These are phyloP conservation scores for Balaeniceps rex DNA, from an alignment of 2,113 vertebrate genomes.

Conservation along the genomic window DNA sequence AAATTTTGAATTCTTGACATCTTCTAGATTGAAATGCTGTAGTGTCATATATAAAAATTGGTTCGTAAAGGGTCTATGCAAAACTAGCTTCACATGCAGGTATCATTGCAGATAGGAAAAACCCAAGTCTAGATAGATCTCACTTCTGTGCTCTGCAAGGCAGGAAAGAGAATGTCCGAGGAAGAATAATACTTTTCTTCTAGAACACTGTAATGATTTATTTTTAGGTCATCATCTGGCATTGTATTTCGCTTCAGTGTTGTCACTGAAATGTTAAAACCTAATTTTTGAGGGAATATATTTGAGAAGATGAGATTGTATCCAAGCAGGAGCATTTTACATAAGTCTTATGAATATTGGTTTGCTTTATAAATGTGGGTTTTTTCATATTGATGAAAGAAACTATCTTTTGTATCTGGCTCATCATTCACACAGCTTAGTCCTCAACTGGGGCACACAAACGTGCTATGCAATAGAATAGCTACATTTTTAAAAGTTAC, in stretches of 20 bases:
- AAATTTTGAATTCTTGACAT: neutral
- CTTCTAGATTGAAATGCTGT: neutral
- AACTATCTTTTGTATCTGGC: neutral
- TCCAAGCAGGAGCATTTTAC: neutral
- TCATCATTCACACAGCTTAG: neutral
- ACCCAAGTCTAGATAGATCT: neutral
- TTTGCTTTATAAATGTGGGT: accelerated
- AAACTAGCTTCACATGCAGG: neutral
- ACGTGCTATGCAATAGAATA: neutral
- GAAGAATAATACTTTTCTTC: neutral
- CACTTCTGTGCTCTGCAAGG: neutral
- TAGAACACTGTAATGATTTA: neutral
- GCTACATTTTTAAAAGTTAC: neutral
- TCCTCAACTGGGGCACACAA: neutral
- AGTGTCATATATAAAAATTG: neutral
- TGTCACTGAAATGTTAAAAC: neutral
- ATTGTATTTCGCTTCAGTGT: neutral
- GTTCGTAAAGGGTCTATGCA: neutral
- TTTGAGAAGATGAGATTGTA: neutral
- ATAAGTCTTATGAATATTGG: neutral
- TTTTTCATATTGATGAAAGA: neutral
- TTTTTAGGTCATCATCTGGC: neutral
- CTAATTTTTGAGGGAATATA: neutral
- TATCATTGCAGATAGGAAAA: neutral
- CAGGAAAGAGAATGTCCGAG: neutral